Evolutionary conservation across 2,888 invertebrate species (phyloP).

Genomic region (Mesorhabditis sp.): DNA sequence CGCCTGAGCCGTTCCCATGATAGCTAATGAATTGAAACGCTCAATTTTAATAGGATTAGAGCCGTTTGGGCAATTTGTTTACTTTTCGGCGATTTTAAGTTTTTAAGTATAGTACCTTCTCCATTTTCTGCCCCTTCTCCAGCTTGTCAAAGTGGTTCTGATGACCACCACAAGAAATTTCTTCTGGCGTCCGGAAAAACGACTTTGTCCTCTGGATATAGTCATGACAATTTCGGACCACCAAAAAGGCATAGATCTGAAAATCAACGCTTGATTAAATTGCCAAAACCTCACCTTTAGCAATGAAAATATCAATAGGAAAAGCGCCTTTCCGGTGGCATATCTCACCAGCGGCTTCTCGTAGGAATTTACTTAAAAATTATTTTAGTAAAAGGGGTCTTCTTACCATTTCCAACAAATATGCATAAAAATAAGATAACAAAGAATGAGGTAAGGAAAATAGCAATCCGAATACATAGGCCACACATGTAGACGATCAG

Average conservation of each 20-base stretch:
- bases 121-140: too few relatives aligned
- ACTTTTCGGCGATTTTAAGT: too few relatives aligned
- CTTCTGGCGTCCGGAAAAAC: background rate
- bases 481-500: slow-evolving; percentile 5
- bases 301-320: too few relatives aligned
- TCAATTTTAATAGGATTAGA: too few relatives aligned
- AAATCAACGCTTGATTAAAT: background rate
- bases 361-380: background rate
- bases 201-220: slow-evolving; percentile 4
- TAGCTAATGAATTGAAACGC: too few relatives aligned
- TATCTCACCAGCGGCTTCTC: background rate
- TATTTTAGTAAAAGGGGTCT: too few relatives aligned
- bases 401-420: background rate
- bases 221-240: background rate
- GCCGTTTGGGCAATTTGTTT: too few relatives aligned
- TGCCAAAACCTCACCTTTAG: background rate
- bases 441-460: slow-evolving; percentile 1
- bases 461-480: background rate
- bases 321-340: background rate
- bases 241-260: slow-evolving; percentile 4
- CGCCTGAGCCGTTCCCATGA: too few relatives aligned
- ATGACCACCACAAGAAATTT: background rate
- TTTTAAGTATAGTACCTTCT: too few relatives aligned
- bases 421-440: background rate
- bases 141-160: too few relatives aligned